phyloP scores from a whole-genome alignment of 2,888 invertebrate genomes.

The Andrena bicolor region DNA sequence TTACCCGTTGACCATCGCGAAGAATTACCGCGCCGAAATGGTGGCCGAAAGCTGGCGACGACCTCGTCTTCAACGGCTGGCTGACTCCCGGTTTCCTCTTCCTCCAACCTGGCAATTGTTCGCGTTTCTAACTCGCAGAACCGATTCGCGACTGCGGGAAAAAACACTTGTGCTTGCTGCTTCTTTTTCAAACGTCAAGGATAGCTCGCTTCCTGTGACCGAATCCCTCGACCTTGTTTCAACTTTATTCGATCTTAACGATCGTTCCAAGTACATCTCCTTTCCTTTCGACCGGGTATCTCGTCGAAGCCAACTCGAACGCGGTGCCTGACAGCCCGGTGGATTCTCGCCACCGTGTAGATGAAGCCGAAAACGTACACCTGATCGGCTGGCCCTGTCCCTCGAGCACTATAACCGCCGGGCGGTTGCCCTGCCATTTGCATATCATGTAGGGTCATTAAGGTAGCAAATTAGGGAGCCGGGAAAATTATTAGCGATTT shows the following conservation, averaged over 20 bases:
- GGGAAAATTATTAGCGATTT: constrained; percentile 49
- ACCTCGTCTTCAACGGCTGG: constrained; percentile 59
- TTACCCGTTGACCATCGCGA: not conserved
- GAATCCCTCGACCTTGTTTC: not conserved
- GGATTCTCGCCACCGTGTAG: constrained; percentile 51
- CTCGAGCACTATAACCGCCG: constrained; percentile 39
- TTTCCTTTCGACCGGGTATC: constrained; percentile 17
- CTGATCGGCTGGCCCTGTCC: constrained; percentile 43
- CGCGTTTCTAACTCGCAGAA: constrained; percentile 37
- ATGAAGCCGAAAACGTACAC: constrained; percentile 33
- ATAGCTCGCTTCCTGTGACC: constrained; percentile 19
- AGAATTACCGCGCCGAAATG: constrained; percentile 1
- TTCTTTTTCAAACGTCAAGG: constrained; percentile 15
- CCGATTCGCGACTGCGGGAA: constrained; percentile 22
- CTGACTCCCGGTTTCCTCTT: constrained; percentile 50
- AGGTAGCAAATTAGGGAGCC: constrained; percentile 63
- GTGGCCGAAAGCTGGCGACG: constrained; percentile 16
- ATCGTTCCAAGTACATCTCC: not conserved
- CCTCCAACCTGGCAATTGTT: constrained; percentile 46
- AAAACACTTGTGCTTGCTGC: constrained; percentile 2
- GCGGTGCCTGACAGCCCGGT: constrained; percentile 5
- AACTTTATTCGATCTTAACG: not conserved
- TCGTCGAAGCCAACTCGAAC: constrained; percentile 15
- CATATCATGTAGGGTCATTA: constrained; percentile 66
- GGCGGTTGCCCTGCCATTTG: constrained; percentile 51